phyloP scores from a whole-genome alignment of 2,797 vertebrate genomes.

The Oryzias sinensis region DNA sequence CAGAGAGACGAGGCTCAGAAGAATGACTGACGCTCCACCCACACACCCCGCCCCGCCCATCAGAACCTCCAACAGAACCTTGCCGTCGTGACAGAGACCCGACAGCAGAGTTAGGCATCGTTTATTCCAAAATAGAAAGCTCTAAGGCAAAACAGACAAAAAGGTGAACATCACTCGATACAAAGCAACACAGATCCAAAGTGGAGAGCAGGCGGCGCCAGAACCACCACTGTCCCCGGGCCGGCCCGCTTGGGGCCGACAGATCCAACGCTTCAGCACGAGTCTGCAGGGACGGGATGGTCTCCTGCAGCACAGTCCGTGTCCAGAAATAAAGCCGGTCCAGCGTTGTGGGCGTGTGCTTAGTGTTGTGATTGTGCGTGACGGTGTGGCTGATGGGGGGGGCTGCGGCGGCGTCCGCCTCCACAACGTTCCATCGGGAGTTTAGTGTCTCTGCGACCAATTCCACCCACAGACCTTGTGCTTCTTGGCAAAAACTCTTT shows the following conservation, averaged over 20 bases:
- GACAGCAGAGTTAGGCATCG: slow-evolving; percentile 60
- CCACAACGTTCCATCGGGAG: slow-evolving; percentile 19
- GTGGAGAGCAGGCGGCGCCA: slow-evolving; percentile 38
- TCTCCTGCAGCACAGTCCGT: too few relatives aligned
- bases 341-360: too few relatives aligned
- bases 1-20: slow-evolving; percentile 70
- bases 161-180: slow-evolving; percentile 59
- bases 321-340: too few relatives aligned
- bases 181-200: slow-evolving; percentile 55
- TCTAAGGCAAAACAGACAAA: slow-evolving; percentile 74
- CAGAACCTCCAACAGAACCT: not conserved
- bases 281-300: too few relatives aligned
- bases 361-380: too few relatives aligned
- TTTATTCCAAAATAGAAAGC: slow-evolving; percentile 82
- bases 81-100: slow-evolving; percentile 16
- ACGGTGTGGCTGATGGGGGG: too few relatives aligned
- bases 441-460: slow-evolving; percentile 63
- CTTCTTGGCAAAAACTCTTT: slow-evolving; percentile 66
- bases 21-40: slow-evolving; percentile 30
- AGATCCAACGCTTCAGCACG: too few relatives aligned
- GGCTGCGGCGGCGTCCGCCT: not conserved
- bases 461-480: slow-evolving; percentile 62
- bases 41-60: not conserved
- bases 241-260: too few relatives aligned
- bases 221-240: not conserved